Evolutionary conservation across 2,797 vertebrate species (phyloP), one percentile per base, ranked within the genome.

Genomic region (Vultur gryphus): DNA sequence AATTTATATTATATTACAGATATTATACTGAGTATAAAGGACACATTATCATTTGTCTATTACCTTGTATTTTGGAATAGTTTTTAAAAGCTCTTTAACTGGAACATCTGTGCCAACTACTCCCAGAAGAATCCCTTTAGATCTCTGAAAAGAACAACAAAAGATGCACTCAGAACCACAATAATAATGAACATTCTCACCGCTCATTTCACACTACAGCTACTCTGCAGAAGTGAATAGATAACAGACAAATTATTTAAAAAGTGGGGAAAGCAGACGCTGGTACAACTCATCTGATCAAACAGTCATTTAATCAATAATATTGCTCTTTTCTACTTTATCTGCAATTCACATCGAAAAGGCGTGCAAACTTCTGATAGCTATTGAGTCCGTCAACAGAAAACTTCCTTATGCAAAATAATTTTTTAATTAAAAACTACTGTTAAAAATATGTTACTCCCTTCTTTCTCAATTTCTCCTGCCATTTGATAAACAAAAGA

Each of bases 41-140:
- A 69, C 21, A 37, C 65, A 29, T 15, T 41, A 73, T 23, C 18
- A 71, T 80, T 90, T 84, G n/a, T 49, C 11, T 20, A 35, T 97
- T 98, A 99, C 99, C 99, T 99, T 99, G 90, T 99, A 99, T 97
- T 99, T 99, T 73, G 99, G 99, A 95, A 99, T 99, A 52, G 99
- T 98, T 98, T 99, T 99, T 92, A 99, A 97, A 83, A 99, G 98
- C 97, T 99, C 99, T 78, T 99, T 99, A 58, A 99, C 99, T 4
- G 99, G 99, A 82, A 99, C 99, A 71, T 99, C 99, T 65, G 99
- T 99, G 87, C 99, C 99, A 70, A 99, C 99, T 95, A 99, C 99
- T 51, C 99, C 99, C 28, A 99, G 98, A 41, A 99, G 98, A 97
- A 99, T 99, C 64, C 99, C 99, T 88, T 98, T 98, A 57, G 99